Conservation (phyloP, 2,888 invertebrate species). For the Amblyjoppa proteus region DNA sequence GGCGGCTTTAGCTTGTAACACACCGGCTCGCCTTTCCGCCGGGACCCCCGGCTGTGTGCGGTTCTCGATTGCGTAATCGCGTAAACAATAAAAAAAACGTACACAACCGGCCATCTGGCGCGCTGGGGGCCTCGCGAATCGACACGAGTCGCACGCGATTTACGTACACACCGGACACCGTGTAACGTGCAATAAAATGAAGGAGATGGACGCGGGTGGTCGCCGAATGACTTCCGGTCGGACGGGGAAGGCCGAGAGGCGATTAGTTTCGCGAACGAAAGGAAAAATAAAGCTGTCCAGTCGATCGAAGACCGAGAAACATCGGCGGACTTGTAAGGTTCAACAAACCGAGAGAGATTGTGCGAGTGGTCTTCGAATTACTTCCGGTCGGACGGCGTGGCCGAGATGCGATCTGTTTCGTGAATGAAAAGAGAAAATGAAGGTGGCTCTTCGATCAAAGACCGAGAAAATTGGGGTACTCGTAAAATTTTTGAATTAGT, state of each 20-base stretch:
- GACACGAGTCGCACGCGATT: slow-evolving; percentile 56
- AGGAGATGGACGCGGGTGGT: slow-evolving; percentile 42
- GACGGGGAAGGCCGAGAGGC: too few relatives aligned
- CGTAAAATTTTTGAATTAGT: not conserved
- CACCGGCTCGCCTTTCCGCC: not conserved
- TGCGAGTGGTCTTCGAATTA: too few relatives aligned
- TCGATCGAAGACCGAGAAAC: slow-evolving; percentile 32
- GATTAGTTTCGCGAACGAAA: not conserved
- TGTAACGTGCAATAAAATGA: not conserved
- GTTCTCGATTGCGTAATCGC: slow-evolving; percentile 71
- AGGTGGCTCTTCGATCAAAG: not conserved
- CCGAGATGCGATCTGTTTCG: too few relatives aligned
- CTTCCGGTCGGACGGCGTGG: too few relatives aligned
- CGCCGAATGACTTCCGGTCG: slow-evolving; percentile 61
- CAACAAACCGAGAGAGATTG: too few relatives aligned
- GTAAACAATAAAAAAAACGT: slow-evolving; percentile 61
- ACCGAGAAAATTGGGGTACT: too few relatives aligned
- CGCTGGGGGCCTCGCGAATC: slow-evolving; percentile 15
- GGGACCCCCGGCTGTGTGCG: slow-evolving; percentile 48
- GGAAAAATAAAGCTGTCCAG: not conserved
- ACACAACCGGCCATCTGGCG: slow-evolving; percentile 27
- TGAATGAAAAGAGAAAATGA: not conserved
- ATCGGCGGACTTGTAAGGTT: not conserved
- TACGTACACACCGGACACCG: slow-evolving; percentile 42
- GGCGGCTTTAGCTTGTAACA: not conserved